phyloP scores from a whole-genome alignment of 2,113 vertebrate genomes.

The Hydropotes inermis region DNA sequence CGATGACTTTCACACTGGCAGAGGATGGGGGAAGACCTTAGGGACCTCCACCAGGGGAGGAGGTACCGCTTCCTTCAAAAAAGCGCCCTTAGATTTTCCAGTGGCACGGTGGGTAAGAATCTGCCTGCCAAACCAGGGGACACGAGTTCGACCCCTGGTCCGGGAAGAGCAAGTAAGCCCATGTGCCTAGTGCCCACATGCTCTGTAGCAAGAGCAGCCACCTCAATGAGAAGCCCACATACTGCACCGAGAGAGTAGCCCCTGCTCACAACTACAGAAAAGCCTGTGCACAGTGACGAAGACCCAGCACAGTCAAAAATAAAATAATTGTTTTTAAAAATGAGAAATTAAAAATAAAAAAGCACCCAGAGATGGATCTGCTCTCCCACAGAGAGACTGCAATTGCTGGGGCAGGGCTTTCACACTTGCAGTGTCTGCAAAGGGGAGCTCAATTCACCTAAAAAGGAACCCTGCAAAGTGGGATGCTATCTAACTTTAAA shows the following conservation, averaged over 20 bases:
- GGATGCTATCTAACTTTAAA: background rate
- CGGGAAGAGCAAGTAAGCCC: background rate
- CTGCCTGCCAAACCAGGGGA: background rate
- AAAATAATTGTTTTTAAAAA: background rate
- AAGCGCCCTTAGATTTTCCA: background rate
- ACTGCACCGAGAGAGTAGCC: background rate
- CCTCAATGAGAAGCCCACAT: background rate
- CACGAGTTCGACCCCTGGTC: background rate
- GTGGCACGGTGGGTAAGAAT: background rate
- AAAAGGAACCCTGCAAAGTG: background rate
- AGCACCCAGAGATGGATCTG: background rate
- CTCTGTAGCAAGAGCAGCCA: background rate
- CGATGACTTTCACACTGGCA: fast-evolving
- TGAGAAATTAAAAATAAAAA: background rate
- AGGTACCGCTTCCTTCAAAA: background rate
- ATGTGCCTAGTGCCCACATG: background rate
- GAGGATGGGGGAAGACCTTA: background rate
- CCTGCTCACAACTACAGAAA: background rate
- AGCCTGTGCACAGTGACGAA: background rate
- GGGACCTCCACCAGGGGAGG: background rate
- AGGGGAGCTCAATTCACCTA: background rate
- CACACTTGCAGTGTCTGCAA: background rate
- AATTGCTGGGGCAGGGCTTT: background rate
- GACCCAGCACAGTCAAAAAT: background rate
- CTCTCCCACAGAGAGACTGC: background rate